These are phyloP conservation scores for Gryon sp. DNA, from an alignment of 1,140 invertebrate genomes.

Conservation along the genomic window DNA sequence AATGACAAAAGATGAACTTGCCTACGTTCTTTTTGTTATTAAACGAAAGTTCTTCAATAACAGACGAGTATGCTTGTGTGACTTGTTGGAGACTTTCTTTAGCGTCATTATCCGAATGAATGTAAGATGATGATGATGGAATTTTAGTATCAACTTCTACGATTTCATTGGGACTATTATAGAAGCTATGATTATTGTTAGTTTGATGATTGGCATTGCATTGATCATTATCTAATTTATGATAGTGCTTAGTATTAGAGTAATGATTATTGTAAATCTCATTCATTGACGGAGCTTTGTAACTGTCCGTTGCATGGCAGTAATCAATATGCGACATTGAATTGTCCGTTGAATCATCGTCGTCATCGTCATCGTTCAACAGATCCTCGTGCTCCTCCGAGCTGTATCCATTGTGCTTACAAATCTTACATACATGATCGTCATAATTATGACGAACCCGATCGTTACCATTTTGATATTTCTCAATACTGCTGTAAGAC, in stretches of 20 bases:
- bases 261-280: conserved; percentile 49
- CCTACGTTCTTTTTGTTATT: conserved; percentile 28
- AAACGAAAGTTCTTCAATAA: conserved; percentile 9
- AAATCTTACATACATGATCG: conserved; percentile 27
- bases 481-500: conserved; percentile 51
- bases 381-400: conserved; percentile 57
- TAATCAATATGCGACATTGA: conserved; percentile 59
- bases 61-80: conserved; percentile 1
- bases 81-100: conserved; percentile 43
- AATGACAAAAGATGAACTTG: no score
- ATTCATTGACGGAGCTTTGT: conserved; percentile 1
- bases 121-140: background rate
- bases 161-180: conserved; percentile 17
- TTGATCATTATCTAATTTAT: conserved; percentile 6
- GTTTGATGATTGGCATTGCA: no score
- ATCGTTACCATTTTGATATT: conserved; percentile 49
- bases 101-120: conserved; percentile 71
- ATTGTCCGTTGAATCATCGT: conserved; percentile 66
- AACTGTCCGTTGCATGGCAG: conserved; percentile 43
- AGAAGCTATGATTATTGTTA: conserved; percentile 6
- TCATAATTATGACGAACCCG: conserved; percentile 24
- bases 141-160: conserved; percentile 29
- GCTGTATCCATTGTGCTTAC: conserved; percentile 46
- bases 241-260: conserved; percentile 7
- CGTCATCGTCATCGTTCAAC: conserved; percentile 68